Evolutionary conservation across 2,888 invertebrate genomes (phyloP).

Genomic region (Eretmocerus hayati): DNA sequence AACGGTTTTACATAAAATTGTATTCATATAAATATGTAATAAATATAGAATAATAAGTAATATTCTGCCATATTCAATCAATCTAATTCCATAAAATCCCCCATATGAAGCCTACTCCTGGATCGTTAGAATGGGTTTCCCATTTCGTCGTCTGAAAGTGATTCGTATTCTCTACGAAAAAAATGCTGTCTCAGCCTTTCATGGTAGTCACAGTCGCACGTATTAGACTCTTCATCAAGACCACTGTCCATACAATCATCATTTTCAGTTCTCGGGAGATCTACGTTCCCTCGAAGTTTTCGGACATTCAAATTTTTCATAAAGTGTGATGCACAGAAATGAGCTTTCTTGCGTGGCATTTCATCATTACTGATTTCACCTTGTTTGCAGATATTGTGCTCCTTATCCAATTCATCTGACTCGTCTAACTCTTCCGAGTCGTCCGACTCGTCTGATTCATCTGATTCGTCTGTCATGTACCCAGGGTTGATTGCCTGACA

Average conservation of each 20-base stretch:
- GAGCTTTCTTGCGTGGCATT: neutral
- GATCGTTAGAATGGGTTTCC: neutral
- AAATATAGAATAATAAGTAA: constrained; percentile 41
- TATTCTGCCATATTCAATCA: constrained; percentile 36
- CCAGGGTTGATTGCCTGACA: no score
- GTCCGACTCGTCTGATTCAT: no score
- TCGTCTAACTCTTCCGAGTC: no score
- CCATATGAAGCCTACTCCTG: neutral
- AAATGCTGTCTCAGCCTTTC: constrained; percentile 4
- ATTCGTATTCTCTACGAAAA: constrained; percentile 5
- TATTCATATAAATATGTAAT: constrained; percentile 43
- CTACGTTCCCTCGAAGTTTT: neutral
- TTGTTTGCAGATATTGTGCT: neutral
- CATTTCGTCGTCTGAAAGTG: constrained; percentile 3
- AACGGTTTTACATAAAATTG: constrained; percentile 42
- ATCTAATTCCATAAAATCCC: constrained; percentile 12
- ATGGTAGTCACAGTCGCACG: constrained; percentile 12
- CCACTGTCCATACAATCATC: constrained; percentile 4
- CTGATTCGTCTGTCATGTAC: no score
- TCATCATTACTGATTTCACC: neutral
- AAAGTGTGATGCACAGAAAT: no score
- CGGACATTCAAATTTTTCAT: neutral
- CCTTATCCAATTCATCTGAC: neutral
- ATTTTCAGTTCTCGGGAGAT: neutral
- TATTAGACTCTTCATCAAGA: neutral